Conservation (phyloP, 2,888 invertebrate genomes). For the Phaonia tiefii region DNA sequence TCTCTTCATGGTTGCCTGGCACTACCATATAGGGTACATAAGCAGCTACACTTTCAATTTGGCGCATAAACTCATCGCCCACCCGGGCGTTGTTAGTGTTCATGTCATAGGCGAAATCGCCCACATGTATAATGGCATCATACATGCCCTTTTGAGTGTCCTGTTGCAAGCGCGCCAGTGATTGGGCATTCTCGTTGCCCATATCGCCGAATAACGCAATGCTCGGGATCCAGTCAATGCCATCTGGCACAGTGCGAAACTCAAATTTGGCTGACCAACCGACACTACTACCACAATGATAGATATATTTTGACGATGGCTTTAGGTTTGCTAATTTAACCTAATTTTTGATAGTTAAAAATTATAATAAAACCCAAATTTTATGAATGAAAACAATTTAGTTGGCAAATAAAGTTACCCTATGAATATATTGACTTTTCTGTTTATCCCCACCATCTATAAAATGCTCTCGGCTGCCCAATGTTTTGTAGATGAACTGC, state of each 20-base stretch:
- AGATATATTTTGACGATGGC: conserved; percentile 86
- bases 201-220: conserved; percentile 96
- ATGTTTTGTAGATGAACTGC: conserved; percentile 81
- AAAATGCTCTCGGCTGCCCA: conserved; percentile 84
- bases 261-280: conserved; percentile 92
- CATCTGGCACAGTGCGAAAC: conserved; percentile 86
- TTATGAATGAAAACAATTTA: conserved; percentile 29
- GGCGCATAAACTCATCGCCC: conserved; percentile 96
- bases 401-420: conserved; percentile 80
- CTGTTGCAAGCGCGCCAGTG: conserved; percentile 90
- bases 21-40: conserved; percentile 96
- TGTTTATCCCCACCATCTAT: conserved; percentile 87
- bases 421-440: conserved; percentile 88
- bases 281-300: conserved; percentile 88
- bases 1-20: conserved; percentile 94
- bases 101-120: conserved; percentile 98
- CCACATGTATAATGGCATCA: conserved; percentile 94
- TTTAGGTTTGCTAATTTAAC: conserved; percentile 80
- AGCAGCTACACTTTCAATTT: conserved; percentile 95
- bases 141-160: conserved; percentile 90
- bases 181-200: conserved; percentile 94
- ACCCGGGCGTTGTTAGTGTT: conserved; percentile 88
- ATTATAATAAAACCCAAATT: neutral
- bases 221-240: conserved; percentile 87
- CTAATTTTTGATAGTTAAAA: conserved; percentile 49